Evolutionary conservation across 2,113 vertebrate genomes (phyloP).

Genomic region (Engraulis encrasicolus): DNA sequence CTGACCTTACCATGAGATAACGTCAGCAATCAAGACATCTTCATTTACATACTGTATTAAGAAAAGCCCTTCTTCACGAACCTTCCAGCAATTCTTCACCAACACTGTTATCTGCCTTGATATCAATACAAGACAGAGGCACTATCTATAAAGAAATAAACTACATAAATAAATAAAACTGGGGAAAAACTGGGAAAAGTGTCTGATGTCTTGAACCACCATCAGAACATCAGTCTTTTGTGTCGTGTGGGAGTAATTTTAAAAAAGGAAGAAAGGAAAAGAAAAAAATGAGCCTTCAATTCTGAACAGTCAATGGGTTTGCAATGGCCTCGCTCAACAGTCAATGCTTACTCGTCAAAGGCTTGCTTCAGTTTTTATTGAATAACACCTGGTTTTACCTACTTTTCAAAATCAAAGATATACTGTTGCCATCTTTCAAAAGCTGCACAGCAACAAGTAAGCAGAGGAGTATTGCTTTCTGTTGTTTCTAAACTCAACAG

Average conservation of each 20-base stretch:
- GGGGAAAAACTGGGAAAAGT: neutral
- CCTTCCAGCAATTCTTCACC: neutral
- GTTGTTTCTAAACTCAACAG: conserved; percentile 1
- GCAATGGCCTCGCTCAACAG: too few species aligned
- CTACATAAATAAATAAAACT: too few species aligned
- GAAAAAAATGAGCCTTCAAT: neutral
- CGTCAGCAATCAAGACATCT: neutral
- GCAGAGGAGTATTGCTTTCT: neutral
- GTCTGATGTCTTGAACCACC: neutral
- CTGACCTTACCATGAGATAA: neutral
- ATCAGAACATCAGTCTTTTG: neutral
- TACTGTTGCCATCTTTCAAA: neutral
- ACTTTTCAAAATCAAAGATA: neutral
- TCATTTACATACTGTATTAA: neutral
- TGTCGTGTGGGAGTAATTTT: too few species aligned
- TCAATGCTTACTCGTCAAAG: too few species aligned
- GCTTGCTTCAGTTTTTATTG: neutral
- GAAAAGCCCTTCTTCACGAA: neutral
- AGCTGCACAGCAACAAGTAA: neutral
- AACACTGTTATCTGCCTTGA: neutral
- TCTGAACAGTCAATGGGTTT: too few species aligned
- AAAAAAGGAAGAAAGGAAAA: too few species aligned
- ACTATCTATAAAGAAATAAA: neutral
- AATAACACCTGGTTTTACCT: neutral
- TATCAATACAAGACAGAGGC: neutral